Percentiles rank a stretch among this genome's conserved stretches.
phyloP scores from a whole-genome alignment of 53 echinoderm and acorn worm genomes.

The Paelopatides confundens region DNA sequence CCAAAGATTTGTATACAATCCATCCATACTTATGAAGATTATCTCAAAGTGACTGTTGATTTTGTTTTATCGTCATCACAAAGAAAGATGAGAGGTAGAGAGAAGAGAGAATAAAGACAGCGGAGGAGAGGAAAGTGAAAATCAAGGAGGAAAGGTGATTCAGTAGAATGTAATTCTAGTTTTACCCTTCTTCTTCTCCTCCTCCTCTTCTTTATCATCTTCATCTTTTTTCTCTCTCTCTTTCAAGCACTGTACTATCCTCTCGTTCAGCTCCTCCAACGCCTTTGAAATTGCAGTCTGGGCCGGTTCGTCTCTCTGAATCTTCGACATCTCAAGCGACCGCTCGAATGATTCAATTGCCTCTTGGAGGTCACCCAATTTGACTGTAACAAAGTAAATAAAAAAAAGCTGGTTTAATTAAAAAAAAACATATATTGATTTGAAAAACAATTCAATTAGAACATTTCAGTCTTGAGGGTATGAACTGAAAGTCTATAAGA shows the following conservation, averaged over 20 bases:
- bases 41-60: no score
- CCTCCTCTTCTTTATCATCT: constrained; percentile 34
- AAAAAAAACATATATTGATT: neutral
- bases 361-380: constrained; percentile 97
- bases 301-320: constrained; percentile 94
- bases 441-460: neutral
- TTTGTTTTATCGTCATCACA: no score
- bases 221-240: constrained; percentile 79
- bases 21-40: no score
- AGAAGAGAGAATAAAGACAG: neutral
- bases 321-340: constrained; percentile 96
- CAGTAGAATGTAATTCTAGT: neutral
- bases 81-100: neutral
- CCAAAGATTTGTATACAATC: no score
- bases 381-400: constrained; percentile 54
- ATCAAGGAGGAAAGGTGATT: neutral
- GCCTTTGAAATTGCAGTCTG: constrained; percentile 94
- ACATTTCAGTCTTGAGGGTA: no score
- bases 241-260: constrained; percentile 95
- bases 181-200: constrained; percentile 44
- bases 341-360: constrained; percentile 98
- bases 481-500: no score
- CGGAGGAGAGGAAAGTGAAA: neutral
- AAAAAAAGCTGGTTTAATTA: neutral
- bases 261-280: constrained; percentile 95